Percentiles rank a stretch among this genome's conserved stretches.
Evolutionary conservation across 1,140 invertebrate genomes (phyloP).

Genomic region (Lepidurus couesii): DNA sequence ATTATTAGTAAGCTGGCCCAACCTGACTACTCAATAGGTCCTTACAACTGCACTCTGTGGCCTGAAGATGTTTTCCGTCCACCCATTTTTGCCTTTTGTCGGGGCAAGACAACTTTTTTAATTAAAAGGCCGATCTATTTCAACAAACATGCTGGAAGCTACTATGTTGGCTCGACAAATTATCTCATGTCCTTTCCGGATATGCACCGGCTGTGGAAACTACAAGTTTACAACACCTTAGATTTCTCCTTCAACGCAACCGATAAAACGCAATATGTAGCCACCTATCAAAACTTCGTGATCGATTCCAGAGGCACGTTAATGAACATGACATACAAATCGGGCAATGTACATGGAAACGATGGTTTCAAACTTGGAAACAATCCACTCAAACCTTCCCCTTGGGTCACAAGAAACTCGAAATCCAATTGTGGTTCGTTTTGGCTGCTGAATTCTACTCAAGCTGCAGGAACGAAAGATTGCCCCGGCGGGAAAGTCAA

Average conservation of each 20-base stretch:
- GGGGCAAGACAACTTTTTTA: neutral
- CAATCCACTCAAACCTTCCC: neutral
- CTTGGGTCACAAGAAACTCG: neutral
- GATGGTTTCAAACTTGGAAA: neutral
- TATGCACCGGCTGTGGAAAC: neutral
- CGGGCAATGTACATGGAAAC: neutral
- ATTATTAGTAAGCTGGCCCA: neutral
- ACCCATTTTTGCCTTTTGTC: neutral
- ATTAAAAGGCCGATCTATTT: neutral
- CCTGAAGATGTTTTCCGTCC: neutral
- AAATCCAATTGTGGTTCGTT: neutral
- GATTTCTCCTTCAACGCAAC: neutral
- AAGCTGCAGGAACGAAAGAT: neutral
- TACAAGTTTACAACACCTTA: neutral
- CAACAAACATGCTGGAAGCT: neutral
- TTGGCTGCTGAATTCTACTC: neutral
- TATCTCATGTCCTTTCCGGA: neutral
- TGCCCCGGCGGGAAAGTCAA: neutral
- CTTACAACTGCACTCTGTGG: neutral
- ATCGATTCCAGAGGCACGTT: neutral
- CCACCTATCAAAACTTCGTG: neutral
- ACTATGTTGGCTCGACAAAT: neutral
- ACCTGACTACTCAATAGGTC: neutral
- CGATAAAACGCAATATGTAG: neutral
- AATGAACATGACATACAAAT: neutral